Percentiles rank a stretch among this genome's conserved stretches.
Evolutionary conservation across 2,888 invertebrate genomes (phyloP).

Genomic region (Acrobeloides nanus): DNA sequence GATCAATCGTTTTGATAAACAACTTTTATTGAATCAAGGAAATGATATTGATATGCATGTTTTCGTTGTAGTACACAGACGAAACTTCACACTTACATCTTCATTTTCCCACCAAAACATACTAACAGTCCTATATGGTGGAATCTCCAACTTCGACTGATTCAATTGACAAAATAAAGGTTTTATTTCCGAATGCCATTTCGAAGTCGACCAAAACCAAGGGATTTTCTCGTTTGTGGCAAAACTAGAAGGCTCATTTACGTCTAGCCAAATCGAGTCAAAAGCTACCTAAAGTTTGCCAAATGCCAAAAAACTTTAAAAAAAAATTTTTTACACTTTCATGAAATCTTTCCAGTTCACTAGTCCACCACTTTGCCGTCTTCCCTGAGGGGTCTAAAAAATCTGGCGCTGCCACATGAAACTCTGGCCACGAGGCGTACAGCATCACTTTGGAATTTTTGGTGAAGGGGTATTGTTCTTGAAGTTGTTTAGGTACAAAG

Average conservation of each 20-base stretch:
- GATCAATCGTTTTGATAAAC: slow-evolving; percentile 33
- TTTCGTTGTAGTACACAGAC: too few species aligned
- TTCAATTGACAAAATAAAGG: slow-evolving; percentile 39
- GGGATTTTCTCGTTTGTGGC: slow-evolving; percentile 48
- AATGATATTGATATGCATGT: too few species aligned
- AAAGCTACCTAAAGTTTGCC: slow-evolving; percentile 62
- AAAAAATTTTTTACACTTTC: slow-evolving; percentile 19
- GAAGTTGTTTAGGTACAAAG: slow-evolving; percentile 33
- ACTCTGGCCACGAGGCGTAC: slow-evolving; percentile 41
- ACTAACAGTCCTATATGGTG: slow-evolving; percentile 49
- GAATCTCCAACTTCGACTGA: slow-evolving; percentile 35
- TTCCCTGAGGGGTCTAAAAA: slow-evolving; percentile 39
- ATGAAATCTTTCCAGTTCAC: slow-evolving; percentile 37
- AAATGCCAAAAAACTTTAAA: too few species aligned
- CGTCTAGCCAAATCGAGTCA: slow-evolving; percentile 82
- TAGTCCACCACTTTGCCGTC: slow-evolving; percentile 46
- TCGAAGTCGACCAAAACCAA: too few species aligned
- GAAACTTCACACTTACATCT: too few species aligned
- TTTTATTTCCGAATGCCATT: slow-evolving; percentile 31
- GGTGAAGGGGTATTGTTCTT: slow-evolving; percentile 41
- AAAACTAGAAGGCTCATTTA: slow-evolving; percentile 83
- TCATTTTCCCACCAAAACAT: too few species aligned
- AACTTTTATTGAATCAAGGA: too few species aligned
- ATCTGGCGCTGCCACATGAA: slow-evolving; percentile 48
- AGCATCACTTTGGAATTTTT: slow-evolving; percentile 41